Evolutionary conservation across 2,888 invertebrate species (phyloP), one percentile per base, ranked within the genome.

Genomic region (Hemicrepidius hirtus): DNA sequence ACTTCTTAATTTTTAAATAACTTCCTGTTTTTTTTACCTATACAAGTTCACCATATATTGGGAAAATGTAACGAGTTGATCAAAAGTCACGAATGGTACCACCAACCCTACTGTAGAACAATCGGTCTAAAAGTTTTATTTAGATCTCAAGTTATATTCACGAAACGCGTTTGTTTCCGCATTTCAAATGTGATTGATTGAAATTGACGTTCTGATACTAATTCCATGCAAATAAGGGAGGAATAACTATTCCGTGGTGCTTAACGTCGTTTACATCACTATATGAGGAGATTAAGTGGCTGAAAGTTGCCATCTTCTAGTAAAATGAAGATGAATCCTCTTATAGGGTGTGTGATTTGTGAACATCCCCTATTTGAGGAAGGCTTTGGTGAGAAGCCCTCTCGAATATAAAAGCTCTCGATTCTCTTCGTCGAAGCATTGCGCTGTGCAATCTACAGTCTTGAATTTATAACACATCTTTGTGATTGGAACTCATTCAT

Each of bases 251-350:
- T 44, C 10, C 60, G 3, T 4, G 18, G 24, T 13, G 18, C 37
- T 57, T 57, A 57, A 18, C 57, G 28, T 24, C 60, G 60, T 21
- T 24, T 60, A 28, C 0, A 13, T 44, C 7, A 57, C 37, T 37
- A 10, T 28, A 44, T 40, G 20, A 12, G 44, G 18, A 20, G 60
- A 60, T 60, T 60, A 60, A 60, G 60, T 44, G 60, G 60, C 44
- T 60, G 20, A 20, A 55, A 66, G 66, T 57, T 40, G 44, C 40
- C 40, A 44, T 57, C 55, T 57, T 4, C 16, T 44, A 60, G 60
- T 44, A 60, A 66, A 66, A 66, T 66, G 66, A 66, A 66, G 66
- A 66, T 57, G 55, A 66, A 66, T 50, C 53, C 66, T 66, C 53
- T 66, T 66, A 53, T 37, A 18, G 55, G 24, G 53, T 35, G 18